Evolutionary conservation across 2,888 invertebrate genomes (phyloP), one percentile per base, ranked within the genome.

Genomic region (Hydrotaea cyrtoneurina): DNA sequence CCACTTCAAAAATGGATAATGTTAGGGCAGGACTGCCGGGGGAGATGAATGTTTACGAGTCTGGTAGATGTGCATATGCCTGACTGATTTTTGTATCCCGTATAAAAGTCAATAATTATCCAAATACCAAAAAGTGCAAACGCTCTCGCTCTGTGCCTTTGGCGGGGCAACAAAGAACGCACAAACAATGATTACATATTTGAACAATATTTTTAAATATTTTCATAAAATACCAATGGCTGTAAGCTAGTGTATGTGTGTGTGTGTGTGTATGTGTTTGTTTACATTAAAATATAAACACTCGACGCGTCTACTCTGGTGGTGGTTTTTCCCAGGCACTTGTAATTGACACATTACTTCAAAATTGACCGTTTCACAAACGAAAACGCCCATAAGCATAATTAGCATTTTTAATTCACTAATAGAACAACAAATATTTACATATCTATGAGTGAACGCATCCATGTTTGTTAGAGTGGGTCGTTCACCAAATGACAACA

Each of bases 331-430:
- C 50, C 50, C n/a, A 3, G 50, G n/a, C 17, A 64, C 78, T 78
- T 57, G 46, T 73, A 77, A 88, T 88, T 89, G 89, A 88, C 88
- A 88, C 87, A 89, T 88, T 78, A 73, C 66, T 71, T 62, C 23
- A 39, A 43, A 72, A 26, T 59, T 15, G 59, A 13, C n/a, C 62
- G 15, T 69, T 66, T 78, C 15, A 26, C 19, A 77, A 72, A 55
- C 31, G 46, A 50, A 23, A 50, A 1, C 39, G 11, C 8, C 0
- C 13, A 36, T 17, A 66, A 55, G 64, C 23, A 66, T 82, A 90
- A 90, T 90, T 90, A 90, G 90, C 90, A 89, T 91, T 91, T 91
- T 88, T 86, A 88, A 86, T 87, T 1, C 2, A 53, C 53, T 53
- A 53, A 53, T 53, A 53, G 17, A 31, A 2, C 3, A 31, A 7